Base-by-base conservation (phyloP, 2,797 vertebrate genomes). In the Melanotaenia boesemani region DNA sequence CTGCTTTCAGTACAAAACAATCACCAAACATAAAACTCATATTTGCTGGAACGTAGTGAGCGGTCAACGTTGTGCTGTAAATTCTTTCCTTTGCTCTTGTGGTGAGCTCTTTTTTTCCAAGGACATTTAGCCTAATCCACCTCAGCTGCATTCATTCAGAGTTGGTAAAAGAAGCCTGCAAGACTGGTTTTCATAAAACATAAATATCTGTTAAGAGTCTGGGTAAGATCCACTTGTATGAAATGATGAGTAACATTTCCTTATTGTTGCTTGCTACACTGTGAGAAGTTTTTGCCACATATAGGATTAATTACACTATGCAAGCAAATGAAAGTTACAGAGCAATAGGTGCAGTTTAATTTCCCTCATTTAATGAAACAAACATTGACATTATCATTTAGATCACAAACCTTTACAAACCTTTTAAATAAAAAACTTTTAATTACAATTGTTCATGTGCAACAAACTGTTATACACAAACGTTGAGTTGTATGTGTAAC, bases 161-260 rank as follows among this genome's bases (percentile, higher is more conserved):
- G 87, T 72, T 87, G 94, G 92, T 91, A 93, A 93, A 88, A 91
- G 88, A 94, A 80, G 87, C 87, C 90, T 83, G 86, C 24, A 15
- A 86, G 91, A 87, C 94, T 94, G 94, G 85, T 95, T 94, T 89
- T 93, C 89, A 95, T 94, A 95, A 94, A 90, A 88, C 84, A 90
- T 85, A 89, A 94, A 93, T 94, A 94, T 95, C 93, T 94, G 93
- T 87, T 93, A 91, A 91, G 89, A 92, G 88, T 93, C 91, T 86
- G 84, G 91, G 86, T 90, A 86, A 89, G 90, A 93, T 93, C 88
- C 77, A 84, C 79, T 71, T 91, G 91, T 89, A 90, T 89, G 87
- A 90, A 93, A 93, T 92, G 92, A 93, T 91, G 91, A 94, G 93
- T 89, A 93, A 93, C 90, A 93, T 94, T 95, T 95, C 91, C 91